Evolutionary conservation across 1,140 invertebrate species (phyloP).

Genomic region (Hyposmocoma kahamanoa): DNA sequence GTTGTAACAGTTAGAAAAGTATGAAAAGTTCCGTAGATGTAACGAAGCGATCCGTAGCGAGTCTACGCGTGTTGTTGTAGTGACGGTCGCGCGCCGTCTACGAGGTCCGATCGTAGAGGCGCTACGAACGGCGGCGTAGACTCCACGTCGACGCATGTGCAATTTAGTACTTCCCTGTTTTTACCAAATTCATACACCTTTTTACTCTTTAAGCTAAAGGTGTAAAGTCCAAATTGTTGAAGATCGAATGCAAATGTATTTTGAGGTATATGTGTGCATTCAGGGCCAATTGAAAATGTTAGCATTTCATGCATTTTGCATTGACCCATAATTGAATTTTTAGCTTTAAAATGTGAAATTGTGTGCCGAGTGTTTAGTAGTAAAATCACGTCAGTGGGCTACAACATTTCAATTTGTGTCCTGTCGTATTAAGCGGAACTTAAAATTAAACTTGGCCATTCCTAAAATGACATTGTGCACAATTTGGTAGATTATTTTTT

Average conservation of each 20-base stretch:
- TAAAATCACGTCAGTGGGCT: too few species aligned
- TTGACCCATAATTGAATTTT: constrained; percentile 22
- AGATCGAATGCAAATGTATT: neutral
- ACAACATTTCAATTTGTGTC: too few species aligned
- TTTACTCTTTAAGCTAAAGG: constrained; percentile 13
- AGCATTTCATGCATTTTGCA: constrained; percentile 49
- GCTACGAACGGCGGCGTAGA: constrained; percentile 33
- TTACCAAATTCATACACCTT: neutral
- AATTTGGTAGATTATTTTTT: too few species aligned
- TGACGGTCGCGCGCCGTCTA: constrained; percentile 59
- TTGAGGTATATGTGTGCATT: constrained; percentile 23
- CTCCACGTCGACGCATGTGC: constrained; percentile 53
- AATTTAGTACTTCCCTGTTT: constrained; percentile 18
- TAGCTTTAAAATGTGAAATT: too few species aligned
- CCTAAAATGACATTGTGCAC: too few species aligned
- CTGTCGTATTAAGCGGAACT: too few species aligned
- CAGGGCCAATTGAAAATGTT: constrained; percentile 38
- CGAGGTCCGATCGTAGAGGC: constrained; percentile 20
- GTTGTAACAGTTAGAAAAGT: constrained; percentile 42
- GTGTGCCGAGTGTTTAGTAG: too few species aligned
- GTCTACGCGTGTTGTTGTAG: constrained; percentile 33
- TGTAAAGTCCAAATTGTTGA: constrained; percentile 23
- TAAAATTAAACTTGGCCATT: too few species aligned
- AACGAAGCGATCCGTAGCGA: constrained; percentile 32
- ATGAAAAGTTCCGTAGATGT: constrained; percentile 55